phyloP scores from a whole-genome alignment of 1,140 invertebrate species.

The Parapsyche elsis region DNA sequence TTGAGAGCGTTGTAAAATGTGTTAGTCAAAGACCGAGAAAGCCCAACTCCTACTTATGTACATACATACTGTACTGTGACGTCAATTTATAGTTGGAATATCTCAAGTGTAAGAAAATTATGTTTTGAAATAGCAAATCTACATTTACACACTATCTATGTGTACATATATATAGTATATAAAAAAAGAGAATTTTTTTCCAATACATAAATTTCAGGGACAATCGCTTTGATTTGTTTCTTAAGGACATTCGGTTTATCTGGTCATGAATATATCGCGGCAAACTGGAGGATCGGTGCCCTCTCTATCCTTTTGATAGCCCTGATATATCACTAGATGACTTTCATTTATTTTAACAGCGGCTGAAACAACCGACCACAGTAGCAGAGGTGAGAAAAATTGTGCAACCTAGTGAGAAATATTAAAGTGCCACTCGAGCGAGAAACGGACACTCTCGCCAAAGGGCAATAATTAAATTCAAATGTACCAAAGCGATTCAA shows the following conservation, averaged over 20 bases:
- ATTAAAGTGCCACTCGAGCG: background rate
- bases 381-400: background rate
- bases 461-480: too few relatives aligned
- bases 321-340: slow-evolving; percentile 25
- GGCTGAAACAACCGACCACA: background rate
- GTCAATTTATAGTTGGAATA: too few relatives aligned
- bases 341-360: slow-evolving; percentile 7
- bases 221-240: background rate
- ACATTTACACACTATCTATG: background rate
- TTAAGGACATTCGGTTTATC: background rate
- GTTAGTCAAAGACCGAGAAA: too few relatives aligned
- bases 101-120: background rate
- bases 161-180: too few relatives aligned
- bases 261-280: slow-evolving; percentile 10
- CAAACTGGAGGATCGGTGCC: background rate
- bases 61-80: too few relatives aligned
- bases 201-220: background rate
- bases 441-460: too few relatives aligned
- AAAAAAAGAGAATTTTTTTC: background rate
- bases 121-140: background rate
- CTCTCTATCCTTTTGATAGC: slow-evolving; percentile 12
- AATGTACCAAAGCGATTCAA: too few relatives aligned
- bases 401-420: background rate
- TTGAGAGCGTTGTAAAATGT: too few relatives aligned
- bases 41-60: too few relatives aligned